Base-by-base conservation (phyloP, 35 echinoderm and acorn worm genomes). In the Heliocidaris erythrogramma region DNA sequence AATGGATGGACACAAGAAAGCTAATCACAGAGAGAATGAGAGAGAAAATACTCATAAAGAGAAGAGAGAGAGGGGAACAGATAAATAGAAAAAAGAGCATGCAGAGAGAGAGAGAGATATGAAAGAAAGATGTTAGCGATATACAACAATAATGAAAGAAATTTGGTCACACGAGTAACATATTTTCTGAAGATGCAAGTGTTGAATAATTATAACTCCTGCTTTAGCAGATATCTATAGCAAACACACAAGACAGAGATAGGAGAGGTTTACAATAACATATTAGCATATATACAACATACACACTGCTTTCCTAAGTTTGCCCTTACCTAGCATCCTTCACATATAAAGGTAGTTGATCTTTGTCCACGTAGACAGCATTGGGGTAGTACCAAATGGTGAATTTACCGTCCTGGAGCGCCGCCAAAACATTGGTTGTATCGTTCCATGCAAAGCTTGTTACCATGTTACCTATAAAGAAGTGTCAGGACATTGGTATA, bases 351-450 rank as follows among this genome's bases (percentile, higher is more conserved):
- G 95, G 90, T 9, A 99, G 94, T 5, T 97, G 85, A 78, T 97
- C 97, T 90, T 97, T 97, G 48, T 97, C 98, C 0, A 99, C 97
- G 49, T 96, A 99, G 7, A 97, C 98, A 92, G 96, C 98, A 93
- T 97, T 99, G 48, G 98, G 98, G 59, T 99, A 99, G 94, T 96
- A 99, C 96, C 97, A 96, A 13, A 99, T 95, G 10, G 96, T 97
- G 30, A 99, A 94, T 49, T 97, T 97, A 85, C 97, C 94, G 90
- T 99, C 98, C 90, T 96, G 95, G 47, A 99, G 93, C 8, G 98
- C 98, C n/a, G 97, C 98, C 48, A 99, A 94, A 88, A 99, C 97
- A 86, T 99, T 99, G 32, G 97, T 97, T 17, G 60, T 87, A 49
- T 99, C 98, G 94, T 99, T 99, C 96, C 96, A 97, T 11, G 95